Base-by-base conservation (phyloP, 2,113 vertebrate genomes). In the Sminthopsis crassicaudata region DNA sequence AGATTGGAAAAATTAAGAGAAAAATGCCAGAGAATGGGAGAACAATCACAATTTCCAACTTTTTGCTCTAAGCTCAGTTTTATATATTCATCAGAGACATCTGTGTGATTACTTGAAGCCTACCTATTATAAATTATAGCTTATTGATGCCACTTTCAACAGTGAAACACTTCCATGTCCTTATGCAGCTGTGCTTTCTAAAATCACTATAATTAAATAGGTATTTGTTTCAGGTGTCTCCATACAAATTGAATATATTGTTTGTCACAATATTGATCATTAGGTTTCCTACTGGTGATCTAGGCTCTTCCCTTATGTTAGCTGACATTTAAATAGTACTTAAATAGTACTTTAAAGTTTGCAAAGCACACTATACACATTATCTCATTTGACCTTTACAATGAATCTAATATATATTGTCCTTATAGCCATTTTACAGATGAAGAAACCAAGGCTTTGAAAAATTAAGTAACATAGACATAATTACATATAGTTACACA, bases 151-250 rank as follows among this genome's bases (percentile, higher is more conserved):
- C 22, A 90, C 24, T 90, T 90, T 90, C 46, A 46, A 48, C 27
- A 90, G 36, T 42, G 10, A 90, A 51, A 51, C 48, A 51, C 24
- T 90, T 90, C 48, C 25, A 27, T 50, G 48, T 51, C 46, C 89
- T 90, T 90, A 30, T 90, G 89, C 89, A 90, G 89, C 89, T 90
- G 89, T 90, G 89, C 48, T 90, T 51, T 90, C 89, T 90, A 90
- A 84, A 84, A 50, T 90, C 7, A 50, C 89, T 48, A 90, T 90
- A 51, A 90, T 48, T 90, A 48, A 50, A 50, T 6, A 48, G 89
- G 89, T 90, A 90, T 90, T 84, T 84, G 89, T 90, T 90, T 48
- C 89, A 90, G 89, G 24, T 48, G 46, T 90, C 89, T 90, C 89
- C 46, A 26, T 23, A 50, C 8, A 90, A 51, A 90, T 90, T 90